Base-by-base conservation (phyloP, 2,113 vertebrate genomes). In the Cisticola juncidis region DNA sequence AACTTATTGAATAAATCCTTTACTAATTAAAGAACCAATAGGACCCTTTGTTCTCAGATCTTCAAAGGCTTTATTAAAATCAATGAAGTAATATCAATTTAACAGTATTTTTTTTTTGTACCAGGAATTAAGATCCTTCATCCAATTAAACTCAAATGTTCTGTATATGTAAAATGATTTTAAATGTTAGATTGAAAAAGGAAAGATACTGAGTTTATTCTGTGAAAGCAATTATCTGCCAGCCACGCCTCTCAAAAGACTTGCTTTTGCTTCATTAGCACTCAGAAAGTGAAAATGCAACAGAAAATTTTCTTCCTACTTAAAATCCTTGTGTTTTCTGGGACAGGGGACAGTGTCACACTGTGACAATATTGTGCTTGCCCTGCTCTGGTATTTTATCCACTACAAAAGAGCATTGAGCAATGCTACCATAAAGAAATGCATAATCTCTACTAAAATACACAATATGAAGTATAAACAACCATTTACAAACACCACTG, bases 1-100 rank as follows among this genome's bases (percentile, higher is more conserved):
- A 91, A 97, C 97, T 98, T 98, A 98, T 98, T 98, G 98, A 98
- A 98, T 98, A 98, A 98, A 98, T 98, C 98, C 95, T 96, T 96
- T 97, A 90, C 97, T 97, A 97, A 98, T 98, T 98, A 98, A 98
- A 94, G 94, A 96, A 92, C 96, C 90, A 91, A 97, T 97, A 97
- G 94, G 62, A 74, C 73, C 90, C 86, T 97, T 97, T 97, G 96
- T 96, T 97, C 96, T 92, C 88, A 89, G 91, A 92, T 96, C 92
- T 96, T 96, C 95, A 86, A 96, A 97, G 90, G 92, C 95, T 97
- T 97, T 98, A 98, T 98, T 98, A 97, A 98, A 98, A 98, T 97
- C 96, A 96, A 97, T 97, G 96, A 96, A 91, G 86, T 96, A 96
- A 97, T 97, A 97, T 97, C 95, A 94, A 96, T 96, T 97, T 94